Conservation (phyloP, 1,140 invertebrate genomes). For the Matsumurasca onukii region DNA sequence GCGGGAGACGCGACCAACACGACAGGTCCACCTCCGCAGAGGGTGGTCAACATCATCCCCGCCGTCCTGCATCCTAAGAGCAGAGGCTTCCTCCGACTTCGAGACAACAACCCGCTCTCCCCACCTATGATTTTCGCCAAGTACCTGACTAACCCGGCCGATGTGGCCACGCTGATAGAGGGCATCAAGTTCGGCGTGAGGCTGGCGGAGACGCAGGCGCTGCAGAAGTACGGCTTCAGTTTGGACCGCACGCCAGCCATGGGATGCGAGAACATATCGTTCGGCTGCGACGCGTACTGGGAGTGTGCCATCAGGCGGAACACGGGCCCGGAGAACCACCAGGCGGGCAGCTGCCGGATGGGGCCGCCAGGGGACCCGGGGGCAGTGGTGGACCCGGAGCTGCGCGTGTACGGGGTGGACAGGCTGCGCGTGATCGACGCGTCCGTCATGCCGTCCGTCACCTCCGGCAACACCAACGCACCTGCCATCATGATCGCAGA, state of each 20-base stretch:
- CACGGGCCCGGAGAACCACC: slow-evolving; percentile 82
- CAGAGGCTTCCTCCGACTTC: slow-evolving; percentile 70
- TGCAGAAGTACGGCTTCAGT: slow-evolving; percentile 68
- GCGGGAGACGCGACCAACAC: slow-evolving; percentile 47
- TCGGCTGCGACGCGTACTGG: slow-evolving; percentile 78
- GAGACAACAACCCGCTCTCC: slow-evolving; percentile 71
- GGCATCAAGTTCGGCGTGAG: slow-evolving; percentile 70
- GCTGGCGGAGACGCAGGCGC: slow-evolving; percentile 64
- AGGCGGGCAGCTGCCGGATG: slow-evolving; percentile 82
- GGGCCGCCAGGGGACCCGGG: slow-evolving; percentile 63
- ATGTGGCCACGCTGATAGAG: slow-evolving; percentile 70
- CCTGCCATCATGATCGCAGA: slow-evolving; percentile 84
- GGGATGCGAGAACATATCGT: slow-evolving; percentile 69
- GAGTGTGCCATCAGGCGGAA: slow-evolving; percentile 72
- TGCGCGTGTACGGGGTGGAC: slow-evolving; percentile 66
- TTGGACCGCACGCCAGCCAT: slow-evolving; percentile 67
- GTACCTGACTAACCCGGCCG: slow-evolving; percentile 74
- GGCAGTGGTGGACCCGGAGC: slow-evolving; percentile 69
- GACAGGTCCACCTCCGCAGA: slow-evolving; percentile 44
- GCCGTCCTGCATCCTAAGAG: slow-evolving; percentile 78
- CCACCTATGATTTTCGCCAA: slow-evolving; percentile 83
- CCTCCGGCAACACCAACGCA: slow-evolving; percentile 79
- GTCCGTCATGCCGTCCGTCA: slow-evolving; percentile 73
- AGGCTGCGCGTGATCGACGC: slow-evolving; percentile 74
- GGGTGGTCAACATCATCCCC: slow-evolving; percentile 62